Evolutionary conservation across 2,888 invertebrate species (phyloP), one percentile per base, ranked within the genome.

Genomic region (Lasioglossum villosulum): DNA sequence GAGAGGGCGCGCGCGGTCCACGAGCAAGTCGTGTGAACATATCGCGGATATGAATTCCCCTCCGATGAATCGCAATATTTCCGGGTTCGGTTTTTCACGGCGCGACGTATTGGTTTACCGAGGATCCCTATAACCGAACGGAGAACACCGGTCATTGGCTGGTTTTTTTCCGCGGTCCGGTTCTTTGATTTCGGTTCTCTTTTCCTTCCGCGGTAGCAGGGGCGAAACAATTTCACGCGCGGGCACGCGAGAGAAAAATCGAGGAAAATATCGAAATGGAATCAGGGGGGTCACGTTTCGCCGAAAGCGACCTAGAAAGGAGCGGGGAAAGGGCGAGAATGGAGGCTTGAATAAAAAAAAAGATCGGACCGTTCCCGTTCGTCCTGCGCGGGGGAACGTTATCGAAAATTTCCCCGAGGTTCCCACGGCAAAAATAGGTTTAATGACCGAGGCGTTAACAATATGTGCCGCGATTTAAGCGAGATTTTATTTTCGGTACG

Each of bases 391-490:
- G 27, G 4, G 37, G 63, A 34, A 37, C 14, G 27, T 37, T 19
- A 16, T n/a, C 48, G 48, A 37, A 68, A 52, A 52, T 77, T 68
- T 68, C 27, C 14, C 45, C 52, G 23, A 23, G 10, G 10, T 19
- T 10, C 37, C 6, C 27, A 30, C 30, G 30, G 37, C 6, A 19
- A 59, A 68, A 75, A 56, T 76, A 23, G 45, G 37, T 71, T 12
- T n/a, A 59, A 37, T 56, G 45, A 42, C 70, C 27, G 30, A 56
- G 39, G 42, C 52, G 75, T 66, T 73, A 73, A 73, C 78, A 78
- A 72, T 59, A 42, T 42, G 34, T n/a, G 27, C 68, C 19, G 23
- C 78, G 37, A 74, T 78, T 74, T 78, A 74, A 82, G 39, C 66
- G 30, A 23, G 12, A 78, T 70, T 70, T 82, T 74, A 82, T 70